A percentile compares a stretch with the other conserved stretches of the same genome.
Conservation (phyloP, 2,888 invertebrate genomes). For the Sarcophaga subvicina region DNA sequence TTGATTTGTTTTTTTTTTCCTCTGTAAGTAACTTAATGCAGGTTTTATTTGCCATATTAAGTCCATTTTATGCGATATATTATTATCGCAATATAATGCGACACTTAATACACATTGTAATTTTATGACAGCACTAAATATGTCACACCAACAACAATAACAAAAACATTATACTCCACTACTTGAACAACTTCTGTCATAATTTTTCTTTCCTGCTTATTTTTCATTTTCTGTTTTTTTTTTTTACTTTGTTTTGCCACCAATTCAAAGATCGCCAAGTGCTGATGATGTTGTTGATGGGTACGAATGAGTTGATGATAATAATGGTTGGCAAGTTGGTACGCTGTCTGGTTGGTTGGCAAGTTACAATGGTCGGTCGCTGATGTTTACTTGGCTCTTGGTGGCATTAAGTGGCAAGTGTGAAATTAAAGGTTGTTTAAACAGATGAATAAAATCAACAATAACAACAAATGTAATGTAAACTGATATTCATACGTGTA, state of each 20-base stretch:
- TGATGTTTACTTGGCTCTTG: constrained; percentile 34
- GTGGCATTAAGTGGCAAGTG: constrained; percentile 62
- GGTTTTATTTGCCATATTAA: constrained; percentile 30
- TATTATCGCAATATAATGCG: constrained; percentile 50
- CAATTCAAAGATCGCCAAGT: constrained; percentile 23
- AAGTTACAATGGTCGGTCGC: background rate
- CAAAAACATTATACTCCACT: background rate
- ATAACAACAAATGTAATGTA: background rate
- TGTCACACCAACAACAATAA: constrained; percentile 48
- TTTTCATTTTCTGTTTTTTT: background rate
- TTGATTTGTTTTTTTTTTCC: background rate
- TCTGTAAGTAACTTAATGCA: constrained; percentile 2
- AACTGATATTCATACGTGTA: background rate
- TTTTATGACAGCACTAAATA: constrained; percentile 70
- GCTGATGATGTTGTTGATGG: constrained; percentile 1
- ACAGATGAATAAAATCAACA: constrained; percentile 18
- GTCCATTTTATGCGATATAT: constrained; percentile 30
- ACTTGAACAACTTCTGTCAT: background rate
- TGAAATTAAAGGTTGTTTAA: constrained; percentile 64
- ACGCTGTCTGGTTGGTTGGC: background rate
- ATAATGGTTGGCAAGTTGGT: constrained; percentile 39
- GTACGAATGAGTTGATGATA: constrained; percentile 9
- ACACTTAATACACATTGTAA: constrained; percentile 67
- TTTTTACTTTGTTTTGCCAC: constrained; percentile 28
- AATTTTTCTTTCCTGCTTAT: background rate